phyloP scores from a whole-genome alignment of 2,113 vertebrate species.

The Rhipidura dahli region DNA sequence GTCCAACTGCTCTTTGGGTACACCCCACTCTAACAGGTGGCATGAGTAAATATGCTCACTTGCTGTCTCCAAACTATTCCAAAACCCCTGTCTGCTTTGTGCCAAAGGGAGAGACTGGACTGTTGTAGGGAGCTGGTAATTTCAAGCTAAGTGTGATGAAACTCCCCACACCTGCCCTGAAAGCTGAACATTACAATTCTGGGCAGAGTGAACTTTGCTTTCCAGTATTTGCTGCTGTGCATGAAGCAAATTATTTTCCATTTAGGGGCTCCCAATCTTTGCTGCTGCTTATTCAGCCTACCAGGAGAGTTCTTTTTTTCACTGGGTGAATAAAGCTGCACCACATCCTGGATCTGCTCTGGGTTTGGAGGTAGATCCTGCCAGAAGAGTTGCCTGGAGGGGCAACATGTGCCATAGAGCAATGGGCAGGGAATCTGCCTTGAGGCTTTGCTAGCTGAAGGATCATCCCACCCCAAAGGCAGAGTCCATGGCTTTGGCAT shows the following conservation, averaged over 20 bases:
- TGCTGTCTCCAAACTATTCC: not conserved
- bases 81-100: not conserved
- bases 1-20: not conserved
- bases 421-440: not conserved
- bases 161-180: not conserved
- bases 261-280: not conserved
- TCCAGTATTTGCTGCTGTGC: not conserved
- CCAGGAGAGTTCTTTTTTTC: not conserved
- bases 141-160: not conserved
- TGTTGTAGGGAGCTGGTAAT: not conserved
- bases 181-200: not conserved
- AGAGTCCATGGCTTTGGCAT: not conserved
- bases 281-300: not conserved
- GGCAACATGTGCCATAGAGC: not conserved
- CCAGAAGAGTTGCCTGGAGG: not conserved
- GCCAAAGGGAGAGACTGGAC: not conserved
- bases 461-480: not conserved
- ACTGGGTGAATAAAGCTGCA: not conserved
- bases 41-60: not conserved
- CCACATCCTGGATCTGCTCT: not conserved
- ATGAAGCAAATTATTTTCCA: not conserved
- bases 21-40: rapidly evolving
- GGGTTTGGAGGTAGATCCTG: not conserved
- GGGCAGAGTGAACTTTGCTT: not conserved
- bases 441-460: not conserved